Evolutionary conservation across 2,113 vertebrate genomes (phyloP).

Genomic region (Elephas maximus): DNA sequence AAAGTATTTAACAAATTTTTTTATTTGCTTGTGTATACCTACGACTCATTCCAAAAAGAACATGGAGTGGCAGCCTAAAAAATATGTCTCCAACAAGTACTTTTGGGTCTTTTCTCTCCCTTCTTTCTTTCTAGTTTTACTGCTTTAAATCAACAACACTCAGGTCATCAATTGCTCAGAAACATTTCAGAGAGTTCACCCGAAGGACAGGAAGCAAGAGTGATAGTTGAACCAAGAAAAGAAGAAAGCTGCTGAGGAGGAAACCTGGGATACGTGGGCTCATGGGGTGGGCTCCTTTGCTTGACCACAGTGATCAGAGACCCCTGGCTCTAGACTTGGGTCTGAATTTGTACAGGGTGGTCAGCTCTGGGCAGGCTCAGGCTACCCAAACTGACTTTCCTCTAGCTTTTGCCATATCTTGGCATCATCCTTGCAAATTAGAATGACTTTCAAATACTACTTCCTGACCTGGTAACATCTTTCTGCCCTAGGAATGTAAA

Average conservation of each 20-base stretch:
- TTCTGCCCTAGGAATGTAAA: conserved; percentile 74
- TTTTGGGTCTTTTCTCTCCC: neutral
- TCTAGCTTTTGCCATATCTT: neutral
- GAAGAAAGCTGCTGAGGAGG: neutral
- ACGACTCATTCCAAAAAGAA: conserved; percentile 19
- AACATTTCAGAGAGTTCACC: neutral
- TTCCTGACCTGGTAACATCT: conserved; percentile 78
- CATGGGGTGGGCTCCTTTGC: neutral
- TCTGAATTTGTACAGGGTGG: neutral
- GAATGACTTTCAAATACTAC: conserved; percentile 67
- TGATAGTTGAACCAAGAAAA: neutral
- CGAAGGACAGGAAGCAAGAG: neutral
- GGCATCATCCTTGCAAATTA: conserved; percentile 49
- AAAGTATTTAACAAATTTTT: neutral
- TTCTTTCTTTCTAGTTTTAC: neutral
- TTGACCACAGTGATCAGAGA: neutral
- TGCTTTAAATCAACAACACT: neutral
- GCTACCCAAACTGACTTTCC: neutral
- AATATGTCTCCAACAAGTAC: neutral
- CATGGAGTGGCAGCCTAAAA: neutral
- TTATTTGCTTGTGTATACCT: neutral
- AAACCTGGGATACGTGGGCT: neutral
- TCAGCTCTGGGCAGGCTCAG: neutral
- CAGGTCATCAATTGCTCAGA: neutral
- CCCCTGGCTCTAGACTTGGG: neutral